Evolutionary conservation across 2,113 vertebrate species (phyloP).

Genomic region (Gavialis gangeticus): DNA sequence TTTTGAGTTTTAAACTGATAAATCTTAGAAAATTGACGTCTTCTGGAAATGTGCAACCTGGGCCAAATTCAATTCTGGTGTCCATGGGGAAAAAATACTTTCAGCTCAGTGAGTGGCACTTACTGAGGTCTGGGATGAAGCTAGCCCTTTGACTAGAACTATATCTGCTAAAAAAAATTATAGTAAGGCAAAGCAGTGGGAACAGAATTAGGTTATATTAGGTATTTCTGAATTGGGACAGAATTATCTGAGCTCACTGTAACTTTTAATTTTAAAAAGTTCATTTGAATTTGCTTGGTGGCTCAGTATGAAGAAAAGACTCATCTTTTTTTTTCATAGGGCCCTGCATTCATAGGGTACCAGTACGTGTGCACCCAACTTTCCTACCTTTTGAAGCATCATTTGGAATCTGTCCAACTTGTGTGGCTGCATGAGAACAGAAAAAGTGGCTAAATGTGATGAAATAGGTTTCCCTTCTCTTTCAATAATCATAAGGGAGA

Average conservation of each 20-base stretch:
- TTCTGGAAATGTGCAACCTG: neutral
- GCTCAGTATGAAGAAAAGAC: neutral
- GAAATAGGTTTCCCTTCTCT: neutral
- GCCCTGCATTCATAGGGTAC: neutral
- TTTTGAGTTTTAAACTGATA: slow-evolving; percentile 30
- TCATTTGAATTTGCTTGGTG: too few relatives aligned
- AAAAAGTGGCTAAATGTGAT: neutral
- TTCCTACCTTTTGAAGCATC: neutral
- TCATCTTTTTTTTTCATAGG: neutral
- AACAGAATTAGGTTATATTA: neutral
- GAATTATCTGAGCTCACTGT: neutral
- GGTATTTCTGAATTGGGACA: neutral
- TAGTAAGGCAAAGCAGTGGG: neutral
- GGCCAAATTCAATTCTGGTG: neutral
- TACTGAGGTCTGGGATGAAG: neutral
- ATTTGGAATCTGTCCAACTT: neutral
- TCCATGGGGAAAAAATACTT: neutral
- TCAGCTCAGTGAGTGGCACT: neutral
- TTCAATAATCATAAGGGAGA: neutral
- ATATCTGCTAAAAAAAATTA: neutral
- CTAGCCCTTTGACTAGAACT: neutral
- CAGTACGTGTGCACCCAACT: neutral
- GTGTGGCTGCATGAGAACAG: neutral
- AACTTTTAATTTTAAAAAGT: neutral
- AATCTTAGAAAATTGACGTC: neutral